These are phyloP conservation scores for Drosophila grimshawi DNA, from an alignment of 1,140 invertebrate genomes.

Conservation along the genomic window DNA sequence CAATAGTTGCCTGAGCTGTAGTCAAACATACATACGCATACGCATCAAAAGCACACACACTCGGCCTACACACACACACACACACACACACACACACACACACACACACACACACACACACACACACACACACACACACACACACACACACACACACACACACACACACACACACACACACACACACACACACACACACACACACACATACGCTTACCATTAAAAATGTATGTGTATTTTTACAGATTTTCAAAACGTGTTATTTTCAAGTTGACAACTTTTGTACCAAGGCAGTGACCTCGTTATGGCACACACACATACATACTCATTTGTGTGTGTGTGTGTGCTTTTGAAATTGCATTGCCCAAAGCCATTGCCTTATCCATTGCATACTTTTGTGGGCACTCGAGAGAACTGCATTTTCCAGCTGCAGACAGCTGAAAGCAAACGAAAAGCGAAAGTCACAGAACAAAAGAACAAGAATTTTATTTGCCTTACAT, in stretches of 20 bases:
- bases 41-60: too few species aligned
- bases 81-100: conserved; percentile 4
- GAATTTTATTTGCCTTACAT: conserved; percentile 6
- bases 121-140: not conserved
- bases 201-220: conserved; percentile 19
- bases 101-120: not conserved
- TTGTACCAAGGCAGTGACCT: conserved; percentile 77
- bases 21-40: conserved; percentile 56
- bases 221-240: conserved; percentile 10
- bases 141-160: not conserved
- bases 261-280: conserved; percentile 83
- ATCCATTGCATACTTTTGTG: conserved; percentile 49
- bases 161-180: not conserved
- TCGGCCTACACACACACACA: too few species aligned
- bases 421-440: conserved; percentile 20
- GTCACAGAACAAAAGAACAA: conserved; percentile 52
- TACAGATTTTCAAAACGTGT: conserved; percentile 70
- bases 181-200: too few species aligned
- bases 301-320: conserved; percentile 49
- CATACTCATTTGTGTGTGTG: conserved; percentile 3
- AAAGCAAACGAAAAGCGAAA: conserved; percentile 44
- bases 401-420: conserved; percentile 29
- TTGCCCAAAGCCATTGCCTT: conserved; percentile 32
- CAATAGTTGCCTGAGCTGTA: conserved; percentile 59
- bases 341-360: conserved; percentile 53